phyloP scores from a whole-genome alignment of 2,797 vertebrate genomes.

The Protosalanx chinensis region DNA sequence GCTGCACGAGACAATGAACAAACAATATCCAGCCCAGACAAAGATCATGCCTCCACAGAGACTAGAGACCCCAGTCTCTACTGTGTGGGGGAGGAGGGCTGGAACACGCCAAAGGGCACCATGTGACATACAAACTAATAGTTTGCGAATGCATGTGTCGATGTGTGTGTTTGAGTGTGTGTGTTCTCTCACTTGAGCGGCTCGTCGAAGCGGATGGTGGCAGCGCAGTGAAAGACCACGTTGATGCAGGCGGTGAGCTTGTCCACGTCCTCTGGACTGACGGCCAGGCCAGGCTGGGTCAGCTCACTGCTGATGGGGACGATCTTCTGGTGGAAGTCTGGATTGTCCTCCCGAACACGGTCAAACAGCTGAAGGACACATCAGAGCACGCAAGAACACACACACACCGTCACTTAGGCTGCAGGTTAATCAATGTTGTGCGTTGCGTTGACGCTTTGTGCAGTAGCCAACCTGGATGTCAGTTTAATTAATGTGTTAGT shows the following conservation, averaged over 20 bases:
- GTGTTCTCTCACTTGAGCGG: slow-evolving; percentile 71
- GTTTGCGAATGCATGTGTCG: neutral
- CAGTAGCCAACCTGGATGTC: neutral
- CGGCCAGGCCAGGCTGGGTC: slow-evolving; percentile 84
- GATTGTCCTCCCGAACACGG: slow-evolving; percentile 84
- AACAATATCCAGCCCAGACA: neutral
- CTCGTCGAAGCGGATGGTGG: slow-evolving; percentile 83
- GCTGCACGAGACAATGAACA: neutral
- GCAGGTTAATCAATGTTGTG: neutral
- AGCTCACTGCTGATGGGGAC: slow-evolving; percentile 87
- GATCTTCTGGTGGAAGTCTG: slow-evolving; percentile 88
- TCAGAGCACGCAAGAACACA: slow-evolving; percentile 11
- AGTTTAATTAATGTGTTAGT: neutral
- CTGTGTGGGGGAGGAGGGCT: neutral
- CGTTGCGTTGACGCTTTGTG: neutral
- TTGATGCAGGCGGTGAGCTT: slow-evolving; percentile 78
- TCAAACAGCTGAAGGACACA: slow-evolving; percentile 82
- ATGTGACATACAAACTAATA: neutral
- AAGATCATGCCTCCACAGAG: neutral
- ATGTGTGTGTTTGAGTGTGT: neutral
- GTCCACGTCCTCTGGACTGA: slow-evolving; percentile 81
- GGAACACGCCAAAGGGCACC: neutral
- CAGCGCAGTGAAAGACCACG: slow-evolving; percentile 84
- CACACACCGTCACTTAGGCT: neutral
- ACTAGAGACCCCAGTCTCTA: neutral